Percentiles rank a stretch among this genome's conserved stretches.
Conservation (phyloP, 2,113 vertebrate species). For the Lamprologus ornatipinnis region DNA sequence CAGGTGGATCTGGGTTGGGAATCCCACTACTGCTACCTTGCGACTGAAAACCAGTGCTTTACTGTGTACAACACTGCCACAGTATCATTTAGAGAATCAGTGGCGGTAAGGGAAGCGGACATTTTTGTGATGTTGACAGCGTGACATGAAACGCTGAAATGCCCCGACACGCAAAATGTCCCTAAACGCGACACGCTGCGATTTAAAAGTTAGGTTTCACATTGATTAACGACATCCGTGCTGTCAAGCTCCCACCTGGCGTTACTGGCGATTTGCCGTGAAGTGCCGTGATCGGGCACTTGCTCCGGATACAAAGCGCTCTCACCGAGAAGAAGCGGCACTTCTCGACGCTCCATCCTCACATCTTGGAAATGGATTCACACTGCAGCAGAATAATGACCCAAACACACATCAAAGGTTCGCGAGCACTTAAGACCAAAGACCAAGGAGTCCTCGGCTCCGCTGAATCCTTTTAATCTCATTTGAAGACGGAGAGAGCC, state of each 20-base stretch:
- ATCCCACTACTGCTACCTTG: not conserved
- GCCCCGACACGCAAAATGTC: not conserved
- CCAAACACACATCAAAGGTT: not conserved
- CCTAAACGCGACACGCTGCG: not conserved
- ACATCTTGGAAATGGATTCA: not conserved
- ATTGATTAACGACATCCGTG: not conserved
- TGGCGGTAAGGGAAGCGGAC: not conserved
- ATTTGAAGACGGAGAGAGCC: not conserved
- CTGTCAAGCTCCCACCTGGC: not conserved
- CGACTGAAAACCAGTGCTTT: not conserved
- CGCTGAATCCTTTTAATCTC: not conserved
- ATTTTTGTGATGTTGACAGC: rapidly evolving
- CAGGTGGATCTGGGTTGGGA: not conserved
- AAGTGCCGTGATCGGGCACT: not conserved
- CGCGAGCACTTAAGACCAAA: not conserved
- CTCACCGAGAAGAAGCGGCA: not conserved
- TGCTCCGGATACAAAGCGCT: not conserved
- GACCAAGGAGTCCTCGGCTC: not conserved
- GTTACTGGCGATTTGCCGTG: not conserved
- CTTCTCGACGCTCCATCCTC: not conserved
- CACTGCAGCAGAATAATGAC: not conserved
- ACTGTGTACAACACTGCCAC: not conserved
- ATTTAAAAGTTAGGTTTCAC: not conserved
- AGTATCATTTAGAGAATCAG: not conserved
- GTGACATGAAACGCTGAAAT: not conserved